Evolutionary conservation across 2,113 vertebrate genomes (phyloP).

Genomic region (Rana temporaria): DNA sequence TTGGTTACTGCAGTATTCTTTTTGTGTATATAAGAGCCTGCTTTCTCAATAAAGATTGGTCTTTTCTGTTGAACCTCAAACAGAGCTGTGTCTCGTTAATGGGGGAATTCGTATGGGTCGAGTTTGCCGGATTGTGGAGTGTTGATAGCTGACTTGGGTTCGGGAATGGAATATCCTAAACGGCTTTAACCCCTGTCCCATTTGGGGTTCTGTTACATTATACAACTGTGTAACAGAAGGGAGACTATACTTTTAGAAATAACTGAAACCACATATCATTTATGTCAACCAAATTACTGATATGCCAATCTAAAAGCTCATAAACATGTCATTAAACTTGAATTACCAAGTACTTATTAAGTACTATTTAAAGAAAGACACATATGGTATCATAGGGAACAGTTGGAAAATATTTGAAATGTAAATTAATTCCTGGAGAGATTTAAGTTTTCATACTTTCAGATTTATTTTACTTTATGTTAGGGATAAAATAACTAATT

Average conservation of each 20-base stretch:
- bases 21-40: too few relatives aligned
- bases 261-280: background rate
- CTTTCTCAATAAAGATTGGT: too few relatives aligned
- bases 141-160: too few relatives aligned
- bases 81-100: too few relatives aligned
- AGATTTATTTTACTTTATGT: background rate
- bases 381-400: constrained; percentile 4
- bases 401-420: background rate
- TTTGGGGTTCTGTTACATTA: too few relatives aligned
- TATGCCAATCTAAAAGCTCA: background rate
- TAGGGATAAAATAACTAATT: background rate
- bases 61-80: too few relatives aligned
- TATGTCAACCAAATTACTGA: background rate
- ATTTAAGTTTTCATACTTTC: background rate
- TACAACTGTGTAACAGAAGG: background rate
- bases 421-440: background rate
- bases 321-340: constrained; percentile 1
- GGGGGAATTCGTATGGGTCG: too few relatives aligned
- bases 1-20: too few relatives aligned
- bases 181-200: too few relatives aligned
- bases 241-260: background rate
- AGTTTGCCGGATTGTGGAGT: too few relatives aligned
- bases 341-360: background rate
- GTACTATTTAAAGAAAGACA: constrained; percentile 4
- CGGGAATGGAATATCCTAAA: too few relatives aligned